A percentile compares a stretch with the other conserved stretches of the same genome.
These are phyloP conservation scores for Euphonia xanthogaster DNA, from an alignment of 2,797 vertebrate species.

Conservation along the genomic window DNA sequence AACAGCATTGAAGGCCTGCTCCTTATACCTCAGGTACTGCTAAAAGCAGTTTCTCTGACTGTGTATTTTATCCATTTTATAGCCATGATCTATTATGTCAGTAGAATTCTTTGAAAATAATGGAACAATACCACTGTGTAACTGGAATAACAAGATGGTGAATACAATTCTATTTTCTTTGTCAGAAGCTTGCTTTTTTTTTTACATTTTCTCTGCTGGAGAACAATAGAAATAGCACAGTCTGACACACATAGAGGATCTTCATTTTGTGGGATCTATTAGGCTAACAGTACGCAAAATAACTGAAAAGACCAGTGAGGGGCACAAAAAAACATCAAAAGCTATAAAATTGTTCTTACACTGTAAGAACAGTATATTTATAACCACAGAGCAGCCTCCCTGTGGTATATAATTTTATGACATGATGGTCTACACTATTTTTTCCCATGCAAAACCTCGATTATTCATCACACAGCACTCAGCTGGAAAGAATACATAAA, in stretches of 20 bases:
- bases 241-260: not conserved
- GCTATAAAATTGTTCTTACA: not conserved
- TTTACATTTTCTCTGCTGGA: not conserved
- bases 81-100: not conserved
- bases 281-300: not conserved
- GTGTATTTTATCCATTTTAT: not conserved
- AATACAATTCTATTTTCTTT: not conserved
- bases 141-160: not conserved
- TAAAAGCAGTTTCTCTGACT: not conserved
- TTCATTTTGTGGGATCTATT: not conserved
- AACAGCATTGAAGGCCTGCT: not conserved
- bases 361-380: not conserved
- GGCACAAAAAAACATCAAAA: not conserved
- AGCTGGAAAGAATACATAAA: not conserved
- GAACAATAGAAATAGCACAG: not conserved
- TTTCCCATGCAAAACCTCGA: not conserved
- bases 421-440: not conserved
- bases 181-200: not conserved
- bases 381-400: not conserved
- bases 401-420: not conserved
- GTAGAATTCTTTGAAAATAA: not conserved
- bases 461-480: not conserved
- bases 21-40: not conserved
- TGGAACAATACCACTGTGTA: not conserved
- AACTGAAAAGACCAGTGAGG: not conserved